Base-by-base conservation (phyloP, 1,140 invertebrate genomes). In the Dendrolimus kikuchii region DNA sequence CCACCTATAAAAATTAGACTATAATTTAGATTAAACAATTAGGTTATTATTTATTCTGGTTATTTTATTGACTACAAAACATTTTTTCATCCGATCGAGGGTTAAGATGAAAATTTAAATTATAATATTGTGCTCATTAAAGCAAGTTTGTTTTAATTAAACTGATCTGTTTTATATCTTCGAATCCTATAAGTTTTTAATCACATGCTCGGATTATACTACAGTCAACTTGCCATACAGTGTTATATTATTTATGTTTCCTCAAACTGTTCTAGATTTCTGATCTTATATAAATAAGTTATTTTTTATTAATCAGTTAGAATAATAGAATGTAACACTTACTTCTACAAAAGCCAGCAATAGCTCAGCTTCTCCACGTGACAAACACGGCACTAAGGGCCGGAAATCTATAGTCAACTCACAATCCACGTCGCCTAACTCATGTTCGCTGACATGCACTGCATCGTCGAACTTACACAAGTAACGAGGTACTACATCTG, bases 371-470 rank as follows among this genome's bases (percentile, higher is more conserved):
- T 95, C 94, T 0, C 92, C 91, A 44, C 90, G 79, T 1, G 90
- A 87, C 45, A 89, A 65, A 45, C 86, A 88, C 4, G 92, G 92
- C 2, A 94, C 91, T 8, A 94, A 63, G 0, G 92, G 89, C 39
- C 91, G 87, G 68, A 95, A 95, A 77, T 95, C 93, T 38, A 95
- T 75, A 6, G 92, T 92, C 2, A 95, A 82, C 73, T 95, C 94
- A 56, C 94, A 95, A 69, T 96, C 94, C 0, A 94, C 92, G 55
- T 96, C 94, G 0, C 93, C 93, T 1, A 95, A 87, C 69, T 95
- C 94, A 65, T 95, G 93, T 58, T 95, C 94, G 58, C 93, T 93
- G 2, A 95, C 85, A 51, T 91, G 91, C 8, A 96, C 92, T 0
- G 93, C 92, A 44, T 91, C 89, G 67, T 95, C 94, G n/a, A 96